phyloP scores from a whole-genome alignment of 2,113 vertebrate genomes.

The Dermatemys mawii region DNA sequence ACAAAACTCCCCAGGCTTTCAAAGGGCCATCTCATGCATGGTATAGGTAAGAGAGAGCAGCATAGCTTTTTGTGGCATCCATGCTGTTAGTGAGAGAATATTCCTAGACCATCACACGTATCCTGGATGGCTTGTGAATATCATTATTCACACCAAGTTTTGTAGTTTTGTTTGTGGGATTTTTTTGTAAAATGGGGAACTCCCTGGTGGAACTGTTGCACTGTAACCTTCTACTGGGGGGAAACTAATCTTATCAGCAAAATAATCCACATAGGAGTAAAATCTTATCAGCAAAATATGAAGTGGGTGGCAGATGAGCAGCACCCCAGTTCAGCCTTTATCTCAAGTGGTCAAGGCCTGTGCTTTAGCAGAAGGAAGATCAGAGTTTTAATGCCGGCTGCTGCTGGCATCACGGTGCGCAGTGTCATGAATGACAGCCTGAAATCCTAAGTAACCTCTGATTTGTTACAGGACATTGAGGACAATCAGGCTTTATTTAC shows the following conservation, averaged over 20 bases:
- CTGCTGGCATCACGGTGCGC: conserved; percentile 34
- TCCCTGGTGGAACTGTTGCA: neutral
- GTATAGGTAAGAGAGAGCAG: neutral
- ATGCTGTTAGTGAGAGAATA: neutral
- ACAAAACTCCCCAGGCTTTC: neutral
- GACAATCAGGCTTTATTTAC: conserved; percentile 64
- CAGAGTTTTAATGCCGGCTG: conserved; percentile 31
- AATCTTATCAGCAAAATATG: neutral
- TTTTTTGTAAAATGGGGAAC: neutral
- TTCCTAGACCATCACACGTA: neutral
- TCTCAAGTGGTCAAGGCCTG: neutral
- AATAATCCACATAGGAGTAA: too few relatives aligned
- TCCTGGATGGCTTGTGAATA: neutral
- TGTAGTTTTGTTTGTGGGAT: neutral
- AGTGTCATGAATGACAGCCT: conserved; percentile 13
- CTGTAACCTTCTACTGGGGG: rapidly evolving
- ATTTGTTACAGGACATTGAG: conserved; percentile 16
- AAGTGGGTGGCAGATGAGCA: rapidly evolving
- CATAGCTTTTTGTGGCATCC: neutral
- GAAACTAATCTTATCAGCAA: too few relatives aligned
- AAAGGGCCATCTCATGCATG: neutral
- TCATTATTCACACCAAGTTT: neutral
- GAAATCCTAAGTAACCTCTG: conserved; percentile 42
- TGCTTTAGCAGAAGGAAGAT: conserved; percentile 23
- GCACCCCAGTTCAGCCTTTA: neutral